phyloP scores from a whole-genome alignment of 2,113 vertebrate species.

The Pteropus alecto region DNA sequence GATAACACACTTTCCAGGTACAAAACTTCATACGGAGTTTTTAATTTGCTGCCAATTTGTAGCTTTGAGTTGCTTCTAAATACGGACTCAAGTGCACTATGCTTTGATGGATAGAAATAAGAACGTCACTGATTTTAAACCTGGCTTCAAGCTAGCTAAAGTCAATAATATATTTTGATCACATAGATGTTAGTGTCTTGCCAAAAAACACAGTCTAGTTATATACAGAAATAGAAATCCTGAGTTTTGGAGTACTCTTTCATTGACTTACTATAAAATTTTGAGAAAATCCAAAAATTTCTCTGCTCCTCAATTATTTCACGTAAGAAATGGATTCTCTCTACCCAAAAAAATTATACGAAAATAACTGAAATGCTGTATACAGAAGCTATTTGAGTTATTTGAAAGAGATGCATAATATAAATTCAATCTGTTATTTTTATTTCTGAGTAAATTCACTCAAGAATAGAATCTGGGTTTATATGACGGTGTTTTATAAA shows the following conservation, averaged over 20 bases:
- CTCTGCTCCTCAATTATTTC: background rate
- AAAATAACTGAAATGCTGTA: background rate
- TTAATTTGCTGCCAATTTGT: background rate
- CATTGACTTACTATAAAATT: background rate
- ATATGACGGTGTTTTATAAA: conserved; percentile 42
- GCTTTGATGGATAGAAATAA: background rate
- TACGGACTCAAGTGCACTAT: background rate
- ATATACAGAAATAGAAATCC: background rate
- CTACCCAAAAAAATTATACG: background rate
- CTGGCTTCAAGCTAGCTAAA: background rate
- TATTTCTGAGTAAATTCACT: conserved; percentile 65
- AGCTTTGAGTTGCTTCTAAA: background rate
- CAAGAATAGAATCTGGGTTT: conserved; percentile 51
- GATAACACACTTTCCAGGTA: background rate
- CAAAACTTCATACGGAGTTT: background rate
- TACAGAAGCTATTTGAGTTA: conserved; percentile 29
- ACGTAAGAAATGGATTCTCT: background rate
- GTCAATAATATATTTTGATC: background rate
- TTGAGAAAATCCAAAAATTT: background rate
- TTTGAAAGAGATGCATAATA: background rate
- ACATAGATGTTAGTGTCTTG: background rate
- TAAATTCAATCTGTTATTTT: conserved; percentile 57
- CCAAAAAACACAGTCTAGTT: background rate
- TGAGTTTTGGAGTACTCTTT: background rate
- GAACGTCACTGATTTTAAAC: background rate